Conservation (phyloP, 2,888 invertebrate genomes). For the Mylabris sibirica region DNA sequence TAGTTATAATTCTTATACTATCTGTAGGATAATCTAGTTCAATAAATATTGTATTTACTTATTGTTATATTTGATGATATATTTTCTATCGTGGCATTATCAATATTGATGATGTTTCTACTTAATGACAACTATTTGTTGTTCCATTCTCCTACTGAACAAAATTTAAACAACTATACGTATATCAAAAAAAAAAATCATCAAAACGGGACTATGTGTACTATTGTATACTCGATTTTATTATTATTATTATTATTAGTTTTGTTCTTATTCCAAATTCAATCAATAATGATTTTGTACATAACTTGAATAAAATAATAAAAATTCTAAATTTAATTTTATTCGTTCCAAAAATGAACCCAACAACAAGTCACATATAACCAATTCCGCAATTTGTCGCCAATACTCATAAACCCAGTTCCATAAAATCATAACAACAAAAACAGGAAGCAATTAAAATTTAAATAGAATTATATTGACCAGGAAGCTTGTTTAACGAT, state of each 20-base stretch:
- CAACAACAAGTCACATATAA: not conserved
- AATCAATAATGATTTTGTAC: slow-evolving; percentile 30
- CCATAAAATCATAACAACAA: not conserved
- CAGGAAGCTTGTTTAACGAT: no score
- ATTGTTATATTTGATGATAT: slow-evolving; percentile 18
- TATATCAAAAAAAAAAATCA: slow-evolving; percentile 12
- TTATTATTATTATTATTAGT: not conserved
- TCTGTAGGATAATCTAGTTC: not conserved
- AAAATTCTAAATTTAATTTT: not conserved
- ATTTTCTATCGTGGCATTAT: slow-evolving; percentile 14
- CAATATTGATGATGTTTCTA: not conserved
- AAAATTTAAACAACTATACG: not conserved
- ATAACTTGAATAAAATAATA: slow-evolving; percentile 23
- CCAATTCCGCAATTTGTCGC: no score
- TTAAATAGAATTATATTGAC: not conserved
- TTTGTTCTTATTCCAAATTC: not conserved
- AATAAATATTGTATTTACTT: not conserved
- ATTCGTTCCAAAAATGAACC: not conserved
- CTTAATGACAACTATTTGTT: not conserved
- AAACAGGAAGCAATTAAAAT: not conserved
- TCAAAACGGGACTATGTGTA: not conserved
- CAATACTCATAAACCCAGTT: no score
- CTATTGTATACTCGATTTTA: slow-evolving; percentile 21
- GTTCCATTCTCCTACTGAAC: not conserved
- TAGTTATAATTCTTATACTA: not conserved